A percentile compares a stretch with the other conserved stretches of the same genome.
Evolutionary conservation across 2,797 vertebrate species (phyloP).

Genomic region (Leucoraja ocellata): DNA sequence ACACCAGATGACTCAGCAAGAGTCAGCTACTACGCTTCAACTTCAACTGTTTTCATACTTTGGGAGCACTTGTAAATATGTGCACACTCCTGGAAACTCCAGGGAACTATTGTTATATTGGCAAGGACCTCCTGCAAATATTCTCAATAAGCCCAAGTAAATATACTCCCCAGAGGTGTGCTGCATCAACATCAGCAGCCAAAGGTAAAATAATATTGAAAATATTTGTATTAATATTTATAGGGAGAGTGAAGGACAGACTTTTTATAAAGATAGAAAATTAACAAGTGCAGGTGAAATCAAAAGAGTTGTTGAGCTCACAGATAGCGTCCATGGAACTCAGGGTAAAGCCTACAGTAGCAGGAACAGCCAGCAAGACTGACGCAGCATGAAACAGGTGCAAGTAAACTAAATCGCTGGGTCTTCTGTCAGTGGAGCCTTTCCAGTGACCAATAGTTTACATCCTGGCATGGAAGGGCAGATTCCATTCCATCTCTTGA

Average conservation of each 20-base stretch:
- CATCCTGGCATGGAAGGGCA: background rate
- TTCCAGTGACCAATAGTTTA: slow-evolving; percentile 22
- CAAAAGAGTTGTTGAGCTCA: background rate
- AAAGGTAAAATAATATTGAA: background rate
- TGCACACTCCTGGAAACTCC: background rate
- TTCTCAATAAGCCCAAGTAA: background rate
- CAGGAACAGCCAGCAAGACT: background rate
- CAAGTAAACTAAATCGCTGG: background rate
- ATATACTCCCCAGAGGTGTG: background rate
- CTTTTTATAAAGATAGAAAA: background rate
- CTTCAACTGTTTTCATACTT: background rate
- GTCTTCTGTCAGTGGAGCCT: background rate
- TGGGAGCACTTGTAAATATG: background rate
- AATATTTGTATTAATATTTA: background rate
- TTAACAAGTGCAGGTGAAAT: background rate
- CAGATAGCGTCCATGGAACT: background rate
- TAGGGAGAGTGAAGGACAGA: background rate
- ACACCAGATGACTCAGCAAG: background rate
- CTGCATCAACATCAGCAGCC: background rate
- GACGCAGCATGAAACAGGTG: background rate
- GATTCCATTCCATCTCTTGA: background rate
- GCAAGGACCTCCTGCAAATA: background rate
- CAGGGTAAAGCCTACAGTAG: background rate
- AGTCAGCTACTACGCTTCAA: background rate
- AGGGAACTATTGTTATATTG: background rate